Conservation (phyloP, 2,797 vertebrate species). For the Argya squamiceps region DNA sequence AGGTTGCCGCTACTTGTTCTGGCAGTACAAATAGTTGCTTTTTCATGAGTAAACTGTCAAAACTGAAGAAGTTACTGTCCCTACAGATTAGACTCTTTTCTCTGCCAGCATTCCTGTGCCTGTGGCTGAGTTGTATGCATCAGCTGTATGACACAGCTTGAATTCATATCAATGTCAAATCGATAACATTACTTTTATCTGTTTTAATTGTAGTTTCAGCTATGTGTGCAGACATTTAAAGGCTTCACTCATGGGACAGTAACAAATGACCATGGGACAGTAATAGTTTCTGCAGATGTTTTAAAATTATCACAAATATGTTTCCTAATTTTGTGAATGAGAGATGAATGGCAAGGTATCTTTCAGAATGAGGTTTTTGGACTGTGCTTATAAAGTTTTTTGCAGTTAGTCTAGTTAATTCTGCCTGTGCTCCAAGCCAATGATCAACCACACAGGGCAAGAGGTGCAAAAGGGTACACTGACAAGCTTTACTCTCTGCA, state of each 20-base stretch:
- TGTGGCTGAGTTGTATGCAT: not conserved
- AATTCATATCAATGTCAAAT: not conserved
- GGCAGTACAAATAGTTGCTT: not conserved
- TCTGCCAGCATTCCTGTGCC: not conserved
- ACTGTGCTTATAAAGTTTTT: not conserved
- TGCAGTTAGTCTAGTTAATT: not conserved
- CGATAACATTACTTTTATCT: not conserved
- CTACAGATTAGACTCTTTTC: not conserved
- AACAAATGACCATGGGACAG: not conserved
- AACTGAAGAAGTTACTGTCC: not conserved
- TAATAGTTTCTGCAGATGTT: not conserved
- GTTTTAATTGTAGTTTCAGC: not conserved
- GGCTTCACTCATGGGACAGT: accelerated
- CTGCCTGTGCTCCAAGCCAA: not conserved
- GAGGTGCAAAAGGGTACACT: not conserved
- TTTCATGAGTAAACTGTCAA: not conserved
- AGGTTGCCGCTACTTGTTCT: not conserved
- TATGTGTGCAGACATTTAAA: not conserved
- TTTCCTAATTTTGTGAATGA: not conserved
- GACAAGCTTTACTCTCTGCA: not conserved
- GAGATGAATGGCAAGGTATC: not conserved
- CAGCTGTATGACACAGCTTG: not conserved
- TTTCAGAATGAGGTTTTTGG: not conserved
- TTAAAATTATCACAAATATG: not conserved
- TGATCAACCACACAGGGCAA: not conserved